phyloP scores from a whole-genome alignment of 2,113 vertebrate genomes.

The Blennius ocellaris region DNA sequence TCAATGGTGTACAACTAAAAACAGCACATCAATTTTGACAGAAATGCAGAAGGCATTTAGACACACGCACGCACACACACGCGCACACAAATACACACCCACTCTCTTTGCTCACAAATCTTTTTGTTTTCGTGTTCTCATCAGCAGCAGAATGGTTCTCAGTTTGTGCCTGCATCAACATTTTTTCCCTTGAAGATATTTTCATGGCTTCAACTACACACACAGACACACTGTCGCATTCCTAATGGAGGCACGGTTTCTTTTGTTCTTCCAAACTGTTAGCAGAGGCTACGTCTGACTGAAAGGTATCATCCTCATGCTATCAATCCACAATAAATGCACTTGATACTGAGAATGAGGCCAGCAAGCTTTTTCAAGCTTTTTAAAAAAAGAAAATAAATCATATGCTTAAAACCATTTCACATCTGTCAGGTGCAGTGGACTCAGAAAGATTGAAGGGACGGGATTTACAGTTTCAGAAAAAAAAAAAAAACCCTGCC shows the following conservation, averaged over 20 bases:
- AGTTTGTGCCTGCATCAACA: conserved; percentile 54
- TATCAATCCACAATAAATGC: conserved; percentile 43
- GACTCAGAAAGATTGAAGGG: conserved; percentile 27
- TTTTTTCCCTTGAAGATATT: conserved; percentile 62
- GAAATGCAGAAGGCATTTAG: neutral
- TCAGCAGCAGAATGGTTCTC: conserved; percentile 1
- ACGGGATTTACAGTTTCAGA: conserved; percentile 1
- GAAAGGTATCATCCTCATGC: conserved; percentile 40
- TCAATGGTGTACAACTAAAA: conserved; percentile 13
- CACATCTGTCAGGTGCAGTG: conserved; percentile 24
- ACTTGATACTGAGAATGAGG: conserved; percentile 2
- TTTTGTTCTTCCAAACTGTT: conserved; percentile 71
- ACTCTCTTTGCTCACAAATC: conserved; percentile 1
- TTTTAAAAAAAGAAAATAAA: too few relatives aligned
- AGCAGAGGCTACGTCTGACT: conserved; percentile 49
- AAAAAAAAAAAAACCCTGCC: neutral
- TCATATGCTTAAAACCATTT: conserved; percentile 27
- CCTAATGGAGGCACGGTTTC: conserved; percentile 61
- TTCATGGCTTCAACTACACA: conserved; percentile 40
- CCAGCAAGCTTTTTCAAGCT: neutral
- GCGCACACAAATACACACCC: neutral
- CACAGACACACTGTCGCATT: conserved; percentile 24
- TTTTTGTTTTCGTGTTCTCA: conserved; percentile 24
- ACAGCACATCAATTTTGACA: conserved; percentile 38
- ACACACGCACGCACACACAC: neutral